Percentiles rank a stretch among this genome's conserved stretches.
phyloP scores from a whole-genome alignment of 1,140 invertebrate genomes.

The Saccostrea cuccullata region DNA sequence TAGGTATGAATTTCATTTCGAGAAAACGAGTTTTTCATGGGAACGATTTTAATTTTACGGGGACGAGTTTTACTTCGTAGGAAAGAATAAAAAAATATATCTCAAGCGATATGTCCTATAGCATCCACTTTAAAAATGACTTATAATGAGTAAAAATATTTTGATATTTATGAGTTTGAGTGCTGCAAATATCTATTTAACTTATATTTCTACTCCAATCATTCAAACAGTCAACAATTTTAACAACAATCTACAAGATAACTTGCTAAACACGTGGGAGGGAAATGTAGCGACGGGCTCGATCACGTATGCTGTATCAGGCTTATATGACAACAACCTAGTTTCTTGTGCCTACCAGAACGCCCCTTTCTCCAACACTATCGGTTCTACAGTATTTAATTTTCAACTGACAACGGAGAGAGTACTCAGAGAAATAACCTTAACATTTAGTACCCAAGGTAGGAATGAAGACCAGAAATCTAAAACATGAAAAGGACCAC shows the following conservation, averaged over 20 bases:
- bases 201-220: neutral
- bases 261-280: neutral
- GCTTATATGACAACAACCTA: neutral
- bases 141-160: too few species aligned
- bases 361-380: neutral
- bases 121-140: too few species aligned
- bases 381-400: neutral
- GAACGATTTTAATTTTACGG: too few species aligned
- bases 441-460: neutral
- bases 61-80: too few species aligned
- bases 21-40: too few species aligned
- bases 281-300: neutral
- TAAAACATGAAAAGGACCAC: too few species aligned
- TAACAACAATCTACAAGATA: neutral
- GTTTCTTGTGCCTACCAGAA: neutral
- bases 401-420: neutral
- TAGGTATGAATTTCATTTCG: too few species aligned
- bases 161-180: too few species aligned
- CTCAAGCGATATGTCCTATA: too few species aligned
- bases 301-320: neutral
- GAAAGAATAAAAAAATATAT: too few species aligned
- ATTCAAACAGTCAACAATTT: neutral
- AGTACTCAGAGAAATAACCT: neutral
- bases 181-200: too few species aligned
- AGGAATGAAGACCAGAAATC: too few species aligned